These are phyloP conservation scores for Acanthochromis polyacanthus DNA, from an alignment of 2,113 vertebrate genomes.

Conservation along the genomic window DNA sequence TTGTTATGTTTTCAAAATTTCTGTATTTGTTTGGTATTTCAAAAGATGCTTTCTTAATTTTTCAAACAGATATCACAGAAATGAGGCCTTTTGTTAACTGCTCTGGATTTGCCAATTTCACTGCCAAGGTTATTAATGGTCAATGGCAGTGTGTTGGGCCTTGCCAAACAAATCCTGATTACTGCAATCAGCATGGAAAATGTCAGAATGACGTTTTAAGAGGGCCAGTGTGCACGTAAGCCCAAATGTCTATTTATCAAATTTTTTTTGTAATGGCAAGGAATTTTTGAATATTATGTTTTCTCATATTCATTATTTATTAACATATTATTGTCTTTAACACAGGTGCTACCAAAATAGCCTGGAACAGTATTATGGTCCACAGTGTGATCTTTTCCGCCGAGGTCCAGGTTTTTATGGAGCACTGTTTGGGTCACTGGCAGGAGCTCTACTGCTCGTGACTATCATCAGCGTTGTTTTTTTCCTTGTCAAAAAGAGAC, in stretches of 20 bases:
- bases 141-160: slow-evolving; percentile 76
- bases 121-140: slow-evolving; percentile 48
- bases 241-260: background rate
- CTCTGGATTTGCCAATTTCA: slow-evolving; percentile 65
- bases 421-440: slow-evolving; percentile 80
- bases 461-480: slow-evolving; percentile 56
- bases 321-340: background rate
- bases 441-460: slow-evolving; percentile 63
- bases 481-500: slow-evolving; percentile 47
- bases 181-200: slow-evolving; percentile 73
- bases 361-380: slow-evolving; percentile 73
- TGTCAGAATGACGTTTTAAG: slow-evolving; percentile 65
- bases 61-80: slow-evolving; percentile 68
- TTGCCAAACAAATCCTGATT: slow-evolving; percentile 61
- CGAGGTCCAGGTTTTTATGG: slow-evolving; percentile 79
- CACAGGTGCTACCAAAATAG: slow-evolving; percentile 70
- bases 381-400: slow-evolving; percentile 71
- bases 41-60: background rate
- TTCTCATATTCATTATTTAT: background rate
- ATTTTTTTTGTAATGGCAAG: background rate
- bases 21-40: background rate
- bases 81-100: slow-evolving; percentile 70
- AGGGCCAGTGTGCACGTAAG: slow-evolving; percentile 77
- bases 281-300: background rate
- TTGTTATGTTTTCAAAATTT: background rate